A percentile compares a stretch with the other conserved stretches of the same genome.
Conservation (phyloP, 2,797 vertebrate species). For the Sebastes kiyomatsui region DNA sequence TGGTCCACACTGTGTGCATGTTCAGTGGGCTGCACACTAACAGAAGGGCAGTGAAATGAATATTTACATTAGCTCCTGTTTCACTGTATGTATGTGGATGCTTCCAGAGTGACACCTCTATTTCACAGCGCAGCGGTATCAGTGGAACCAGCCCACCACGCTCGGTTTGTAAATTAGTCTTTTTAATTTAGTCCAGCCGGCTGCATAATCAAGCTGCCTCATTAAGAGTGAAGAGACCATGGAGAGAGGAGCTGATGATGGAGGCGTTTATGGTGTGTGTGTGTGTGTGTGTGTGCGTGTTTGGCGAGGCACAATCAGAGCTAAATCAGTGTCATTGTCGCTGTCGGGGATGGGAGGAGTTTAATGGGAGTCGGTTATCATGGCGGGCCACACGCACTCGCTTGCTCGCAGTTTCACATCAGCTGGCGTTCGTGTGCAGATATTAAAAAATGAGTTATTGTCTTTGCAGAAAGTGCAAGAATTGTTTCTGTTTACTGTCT, state of each 20-base stretch:
- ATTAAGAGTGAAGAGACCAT: slow-evolving; percentile 56
- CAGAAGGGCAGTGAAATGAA: not conserved
- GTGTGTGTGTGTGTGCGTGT: not conserved
- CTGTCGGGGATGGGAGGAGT: slow-evolving; percentile 16
- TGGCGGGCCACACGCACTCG: not conserved
- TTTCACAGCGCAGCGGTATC: slow-evolving; percentile 19
- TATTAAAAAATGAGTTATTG: slow-evolving; percentile 15
- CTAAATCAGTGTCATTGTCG: slow-evolving; percentile 37
- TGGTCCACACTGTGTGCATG: not conserved
- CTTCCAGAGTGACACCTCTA: not conserved
- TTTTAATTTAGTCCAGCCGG: slow-evolving; percentile 67
- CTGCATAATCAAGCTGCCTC: slow-evolving; percentile 55
- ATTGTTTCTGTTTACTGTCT: too few relatives aligned
- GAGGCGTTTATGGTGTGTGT: not conserved
- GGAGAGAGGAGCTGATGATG: slow-evolving; percentile 47
- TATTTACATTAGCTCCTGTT: not conserved
- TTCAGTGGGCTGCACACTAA: not conserved
- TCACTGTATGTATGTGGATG: not conserved
- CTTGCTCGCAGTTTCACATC: not conserved
- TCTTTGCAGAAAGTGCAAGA: not conserved
- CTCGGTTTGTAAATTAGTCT: slow-evolving; percentile 60
- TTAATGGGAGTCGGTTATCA: slow-evolving; percentile 45
- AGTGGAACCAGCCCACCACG: slow-evolving; percentile 24
- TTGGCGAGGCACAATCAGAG: slow-evolving; percentile 25
- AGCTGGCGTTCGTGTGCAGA: not conserved